Conservation (phyloP, 2,888 invertebrate species). For the Seira ritae region DNA sequence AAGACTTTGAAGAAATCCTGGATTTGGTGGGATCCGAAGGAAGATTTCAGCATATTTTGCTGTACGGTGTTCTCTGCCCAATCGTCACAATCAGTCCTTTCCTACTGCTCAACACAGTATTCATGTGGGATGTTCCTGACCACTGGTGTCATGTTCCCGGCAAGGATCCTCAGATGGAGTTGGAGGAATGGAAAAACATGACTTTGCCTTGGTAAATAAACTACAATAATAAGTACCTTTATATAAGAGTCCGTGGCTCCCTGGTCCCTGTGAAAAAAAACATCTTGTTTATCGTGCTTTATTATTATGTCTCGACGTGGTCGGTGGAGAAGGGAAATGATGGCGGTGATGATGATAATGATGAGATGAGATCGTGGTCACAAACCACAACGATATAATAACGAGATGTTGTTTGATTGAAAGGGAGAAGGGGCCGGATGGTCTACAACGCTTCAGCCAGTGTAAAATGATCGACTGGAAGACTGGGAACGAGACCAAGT, state of each 20-base stretch:
- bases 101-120: constrained; percentile 78
- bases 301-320: no score
- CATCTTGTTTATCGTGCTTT: no score
- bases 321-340: no score
- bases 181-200: constrained; percentile 78
- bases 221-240: no score
- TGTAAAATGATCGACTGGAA: constrained; percentile 62
- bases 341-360: no score
- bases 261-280: no score
- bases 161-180: constrained; percentile 75
- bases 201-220: constrained; percentile 78
- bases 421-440: constrained; percentile 65
- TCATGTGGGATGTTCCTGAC: constrained; percentile 79
- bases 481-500: constrained; percentile 55
- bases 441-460: constrained; percentile 48
- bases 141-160: constrained; percentile 81
- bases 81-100: constrained; percentile 78
- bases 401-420: background rate
- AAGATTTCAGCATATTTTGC: constrained; percentile 78
- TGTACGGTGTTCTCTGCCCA: constrained; percentile 76
- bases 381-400: no score
- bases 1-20: constrained; percentile 78
- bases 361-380: no score
- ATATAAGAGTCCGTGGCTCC: no score
- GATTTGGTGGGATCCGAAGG: constrained; percentile 78